Evolutionary conservation across 2,797 vertebrate genomes (phyloP).

Genomic region (Pygocentrus nattereri): DNA sequence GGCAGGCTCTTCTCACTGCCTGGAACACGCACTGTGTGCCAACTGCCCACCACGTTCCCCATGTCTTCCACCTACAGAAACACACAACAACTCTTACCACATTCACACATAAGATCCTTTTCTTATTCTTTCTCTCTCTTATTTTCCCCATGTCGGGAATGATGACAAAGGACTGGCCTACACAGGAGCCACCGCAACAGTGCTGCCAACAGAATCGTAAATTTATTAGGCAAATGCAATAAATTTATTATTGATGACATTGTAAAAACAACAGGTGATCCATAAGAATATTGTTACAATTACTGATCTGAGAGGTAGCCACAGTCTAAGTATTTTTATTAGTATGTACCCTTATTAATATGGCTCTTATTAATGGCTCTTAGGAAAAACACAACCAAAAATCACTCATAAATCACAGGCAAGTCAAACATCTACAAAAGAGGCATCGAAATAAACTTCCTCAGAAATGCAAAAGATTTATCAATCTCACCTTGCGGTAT

Average conservation of each 20-base stretch:
- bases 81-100: slow-evolving; percentile 41
- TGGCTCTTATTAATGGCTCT: background rate
- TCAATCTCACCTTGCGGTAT: slow-evolving; percentile 89
- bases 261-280: slow-evolving; percentile 24
- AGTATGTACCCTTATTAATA: background rate
- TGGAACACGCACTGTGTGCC: slow-evolving; percentile 94
- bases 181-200: too few relatives aligned
- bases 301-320: background rate
- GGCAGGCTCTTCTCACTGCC: slow-evolving; percentile 93
- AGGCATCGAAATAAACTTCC: too few relatives aligned
- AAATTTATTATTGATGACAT: slow-evolving; percentile 24
- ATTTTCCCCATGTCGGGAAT: slow-evolving; percentile 25
- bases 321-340: background rate
- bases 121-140: background rate
- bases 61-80: slow-evolving; percentile 87
- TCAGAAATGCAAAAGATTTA: background rate
- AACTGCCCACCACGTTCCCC: slow-evolving; percentile 78
- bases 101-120: slow-evolving; percentile 30
- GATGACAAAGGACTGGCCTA: slow-evolving; percentile 53
- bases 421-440: background rate
- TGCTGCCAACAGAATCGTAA: too few relatives aligned
- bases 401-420: background rate
- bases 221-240: slow-evolving; percentile 58
- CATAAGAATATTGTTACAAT: background rate
- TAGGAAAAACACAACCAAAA: background rate